These are phyloP conservation scores for Dallia pectoralis DNA, from an alignment of 2,797 vertebrate genomes.

Conservation along the genomic window DNA sequence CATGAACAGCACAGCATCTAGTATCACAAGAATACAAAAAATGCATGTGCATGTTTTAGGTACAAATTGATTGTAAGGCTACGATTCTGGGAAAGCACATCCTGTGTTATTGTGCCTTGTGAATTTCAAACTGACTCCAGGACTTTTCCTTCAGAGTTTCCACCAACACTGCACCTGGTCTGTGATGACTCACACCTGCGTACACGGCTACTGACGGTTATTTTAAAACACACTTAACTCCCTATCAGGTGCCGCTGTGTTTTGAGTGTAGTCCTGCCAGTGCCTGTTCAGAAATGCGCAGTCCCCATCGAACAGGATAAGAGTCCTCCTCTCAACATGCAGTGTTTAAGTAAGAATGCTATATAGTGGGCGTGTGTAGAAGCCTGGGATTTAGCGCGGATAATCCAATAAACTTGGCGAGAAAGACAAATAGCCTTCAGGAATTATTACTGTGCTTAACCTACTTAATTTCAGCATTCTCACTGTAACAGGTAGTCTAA, in stretches of 20 bases:
- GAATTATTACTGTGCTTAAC: conserved; percentile 53
- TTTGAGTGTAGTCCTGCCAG: conserved; percentile 7
- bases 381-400: conserved; percentile 48
- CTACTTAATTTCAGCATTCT: conserved; percentile 47
- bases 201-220: conserved; percentile 8
- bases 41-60: no score
- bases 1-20: no score
- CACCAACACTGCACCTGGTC: background rate
- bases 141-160: background rate
- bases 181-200: conserved; percentile 1
- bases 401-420: conserved; percentile 62
- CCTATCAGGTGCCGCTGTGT: background rate
- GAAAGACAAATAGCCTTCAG: conserved; percentile 45
- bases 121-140: background rate
- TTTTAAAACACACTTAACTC: conserved; percentile 34
- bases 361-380: conserved; percentile 19
- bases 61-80: no score
- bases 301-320: conserved; percentile 13
- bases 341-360: conserved; percentile 9
- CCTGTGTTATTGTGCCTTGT: background rate
- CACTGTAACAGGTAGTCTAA: conserved; percentile 34
- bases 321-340: conserved; percentile 6
- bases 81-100: background rate
- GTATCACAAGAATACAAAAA: no score
- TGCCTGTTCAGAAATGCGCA: background rate